phyloP scores from a whole-genome alignment of 2,888 invertebrate species.

The Pollenia angustigena region DNA sequence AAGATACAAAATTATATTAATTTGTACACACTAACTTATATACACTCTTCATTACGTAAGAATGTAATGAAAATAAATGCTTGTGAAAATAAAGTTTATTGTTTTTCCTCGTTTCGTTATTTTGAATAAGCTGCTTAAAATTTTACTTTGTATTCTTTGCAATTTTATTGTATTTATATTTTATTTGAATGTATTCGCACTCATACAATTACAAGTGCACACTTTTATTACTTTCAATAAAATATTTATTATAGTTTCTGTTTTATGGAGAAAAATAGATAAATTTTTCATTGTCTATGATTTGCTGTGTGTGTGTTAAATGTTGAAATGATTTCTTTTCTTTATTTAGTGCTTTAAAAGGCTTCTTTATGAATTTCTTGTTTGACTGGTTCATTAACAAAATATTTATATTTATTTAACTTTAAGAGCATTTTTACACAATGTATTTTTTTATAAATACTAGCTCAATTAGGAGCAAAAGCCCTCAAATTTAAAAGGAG shows the following conservation, averaged over 20 bases:
- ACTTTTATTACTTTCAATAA: conserved; percentile 31
- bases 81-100: not conserved
- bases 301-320: not conserved
- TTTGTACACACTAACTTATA: too few relatives aligned
- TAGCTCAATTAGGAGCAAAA: too few relatives aligned
- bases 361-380: too few relatives aligned
- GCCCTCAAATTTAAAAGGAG: too few relatives aligned
- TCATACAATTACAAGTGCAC: not conserved
- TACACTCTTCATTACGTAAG: not conserved
- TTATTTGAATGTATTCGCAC: not conserved
- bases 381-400: too few relatives aligned
- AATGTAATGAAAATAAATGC: not conserved
- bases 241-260: conserved; percentile 21
- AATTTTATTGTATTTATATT: conserved; percentile 29
- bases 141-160: conserved; percentile 27
- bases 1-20: too few relatives aligned
- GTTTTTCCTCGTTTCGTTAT: not conserved
- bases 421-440: too few relatives aligned
- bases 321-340: too few relatives aligned
- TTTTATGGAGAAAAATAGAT: conserved; percentile 44
- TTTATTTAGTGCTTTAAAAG: too few relatives aligned
- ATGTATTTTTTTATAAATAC: too few relatives aligned
- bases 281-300: conserved; percentile 28
- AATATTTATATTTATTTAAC: too few relatives aligned
- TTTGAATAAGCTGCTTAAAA: conserved; percentile 52